phyloP scores from a whole-genome alignment of 2,113 vertebrate genomes.

The Myiopsitta monachus region DNA sequence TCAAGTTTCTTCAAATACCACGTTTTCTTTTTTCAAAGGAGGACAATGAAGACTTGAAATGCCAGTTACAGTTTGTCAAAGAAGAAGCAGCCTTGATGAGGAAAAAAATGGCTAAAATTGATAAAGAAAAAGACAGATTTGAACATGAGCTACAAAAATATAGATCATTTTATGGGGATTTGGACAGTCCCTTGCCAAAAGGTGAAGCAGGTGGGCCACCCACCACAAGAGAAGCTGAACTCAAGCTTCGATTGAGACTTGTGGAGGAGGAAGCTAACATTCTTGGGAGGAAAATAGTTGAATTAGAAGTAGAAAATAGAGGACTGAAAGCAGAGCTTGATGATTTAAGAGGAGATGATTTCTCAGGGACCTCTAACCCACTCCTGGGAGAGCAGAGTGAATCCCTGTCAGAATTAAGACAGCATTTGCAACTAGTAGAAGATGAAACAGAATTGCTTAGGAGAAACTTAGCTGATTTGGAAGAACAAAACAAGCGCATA shows the following conservation, averaged over 20 bases:
- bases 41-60: slow-evolving; percentile 95
- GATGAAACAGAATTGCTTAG: slow-evolving; percentile 95
- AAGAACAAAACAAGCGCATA: slow-evolving; percentile 95
- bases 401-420: slow-evolving; percentile 90
- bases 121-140: slow-evolving; percentile 97
- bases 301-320: slow-evolving; percentile 96
- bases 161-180: slow-evolving; percentile 94
- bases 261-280: slow-evolving; percentile 99
- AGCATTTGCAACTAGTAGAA: slow-evolving; percentile 96
- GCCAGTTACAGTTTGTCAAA: slow-evolving; percentile 95
- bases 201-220: slow-evolving; percentile 96
- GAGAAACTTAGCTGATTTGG: slow-evolving; percentile 91
- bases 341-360: slow-evolving; percentile 93
- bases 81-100: slow-evolving; percentile 96
- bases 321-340: slow-evolving; percentile 97
- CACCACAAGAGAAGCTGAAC: slow-evolving; percentile 95
- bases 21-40: slow-evolving; percentile 76
- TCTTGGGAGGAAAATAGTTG: slow-evolving; percentile 95
- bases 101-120: slow-evolving; percentile 99
- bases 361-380: slow-evolving; percentile 75
- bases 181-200: slow-evolving; percentile 96
- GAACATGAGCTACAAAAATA: slow-evolving; percentile 98
- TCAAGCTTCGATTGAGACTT: slow-evolving; percentile 92
- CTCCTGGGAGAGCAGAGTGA: slow-evolving; percentile 89
- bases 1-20: background rate